Evolutionary conservation across 2,888 invertebrate species (phyloP).

Genomic region (Gymnosoma rotundatum): DNA sequence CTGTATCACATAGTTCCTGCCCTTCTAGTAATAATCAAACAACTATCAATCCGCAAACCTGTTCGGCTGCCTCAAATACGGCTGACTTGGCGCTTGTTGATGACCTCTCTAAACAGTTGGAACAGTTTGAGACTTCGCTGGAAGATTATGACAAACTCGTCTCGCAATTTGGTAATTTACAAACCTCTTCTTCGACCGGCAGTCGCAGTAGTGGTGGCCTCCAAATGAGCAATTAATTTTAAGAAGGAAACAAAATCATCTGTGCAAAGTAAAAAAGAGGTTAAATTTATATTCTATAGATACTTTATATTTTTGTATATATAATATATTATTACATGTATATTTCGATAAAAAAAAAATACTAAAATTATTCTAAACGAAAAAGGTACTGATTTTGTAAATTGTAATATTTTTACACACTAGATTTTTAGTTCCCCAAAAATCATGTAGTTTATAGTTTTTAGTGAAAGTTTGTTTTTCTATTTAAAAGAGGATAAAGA

Average conservation of each 20-base stretch:
- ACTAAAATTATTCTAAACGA: conserved; percentile 45
- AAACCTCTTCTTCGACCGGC: conserved; percentile 78
- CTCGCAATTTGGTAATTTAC: conserved; percentile 79
- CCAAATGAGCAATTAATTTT: conserved; percentile 77
- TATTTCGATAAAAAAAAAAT: conserved; percentile 30
- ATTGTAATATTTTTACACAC: conserved; percentile 56
- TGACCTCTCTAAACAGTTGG: conserved; percentile 81
- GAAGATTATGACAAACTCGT: conserved; percentile 82
- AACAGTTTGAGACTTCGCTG: conserved; percentile 82
- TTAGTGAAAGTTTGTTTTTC: conserved; percentile 41
- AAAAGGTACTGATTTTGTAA: conserved; percentile 68
- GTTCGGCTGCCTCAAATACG: conserved; percentile 65
- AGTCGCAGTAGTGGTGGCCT: conserved; percentile 79
- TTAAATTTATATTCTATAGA: conserved; percentile 47
- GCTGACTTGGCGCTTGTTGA: conserved; percentile 74
- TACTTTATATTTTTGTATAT: conserved; percentile 22
- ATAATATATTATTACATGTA: conserved; percentile 26
- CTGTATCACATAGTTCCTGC: neutral
- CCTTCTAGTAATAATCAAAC: conserved; percentile 7
- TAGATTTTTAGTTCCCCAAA: conserved; percentile 41
- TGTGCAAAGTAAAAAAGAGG: conserved; percentile 56
- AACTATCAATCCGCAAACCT: conserved; percentile 37
- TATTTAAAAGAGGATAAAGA: conserved; percentile 21
- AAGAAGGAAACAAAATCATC: neutral
- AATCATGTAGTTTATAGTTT: conserved; percentile 55